phyloP scores from a whole-genome alignment of 2,797 vertebrate species.

The Emydoidea blandingii region DNA sequence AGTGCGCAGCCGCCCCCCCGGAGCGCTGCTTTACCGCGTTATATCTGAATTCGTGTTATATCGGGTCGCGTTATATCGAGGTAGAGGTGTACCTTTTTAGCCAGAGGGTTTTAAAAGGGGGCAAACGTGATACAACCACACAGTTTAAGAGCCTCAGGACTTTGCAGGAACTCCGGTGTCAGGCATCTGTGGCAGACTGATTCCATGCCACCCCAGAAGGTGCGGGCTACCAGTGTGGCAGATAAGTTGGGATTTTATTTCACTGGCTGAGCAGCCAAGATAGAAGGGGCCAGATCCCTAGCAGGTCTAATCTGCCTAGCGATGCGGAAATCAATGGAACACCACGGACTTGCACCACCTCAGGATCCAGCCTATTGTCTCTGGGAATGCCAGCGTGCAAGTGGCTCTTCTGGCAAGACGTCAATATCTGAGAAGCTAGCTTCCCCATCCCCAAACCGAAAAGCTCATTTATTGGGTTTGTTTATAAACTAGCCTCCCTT shows the following conservation, averaged over 20 bases:
- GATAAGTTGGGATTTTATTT: not conserved
- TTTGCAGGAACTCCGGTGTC: not conserved
- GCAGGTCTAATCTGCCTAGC: not conserved
- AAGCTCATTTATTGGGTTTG: conserved; percentile 52
- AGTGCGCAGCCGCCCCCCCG: too few relatives aligned
- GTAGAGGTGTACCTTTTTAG: not conserved
- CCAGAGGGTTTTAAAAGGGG: conserved; percentile 14
- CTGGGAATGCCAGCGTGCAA: conserved; percentile 1
- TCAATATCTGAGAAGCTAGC: not conserved
- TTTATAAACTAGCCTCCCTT: conserved; percentile 67
- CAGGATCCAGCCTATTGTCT: conserved; percentile 1
- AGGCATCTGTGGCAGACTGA: conserved; percentile 32
- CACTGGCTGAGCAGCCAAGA: conserved; percentile 13
- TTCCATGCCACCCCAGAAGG: not conserved
- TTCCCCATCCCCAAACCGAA: conserved; percentile 52
- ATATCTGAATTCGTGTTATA: too few relatives aligned
- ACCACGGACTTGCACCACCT: not conserved
- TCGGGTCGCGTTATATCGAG: too few relatives aligned
- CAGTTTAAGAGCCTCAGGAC: not conserved
- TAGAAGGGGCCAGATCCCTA: conserved; percentile 20
- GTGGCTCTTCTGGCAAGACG: conserved; percentile 41
- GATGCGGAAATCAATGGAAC: conserved; percentile 11
- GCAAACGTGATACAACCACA: not conserved
- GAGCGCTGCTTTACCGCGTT: too few relatives aligned
- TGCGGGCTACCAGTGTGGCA: not conserved